Evolutionary conservation across 2,113 vertebrate species (phyloP).

Genomic region (Datnioides undecimradiatus): DNA sequence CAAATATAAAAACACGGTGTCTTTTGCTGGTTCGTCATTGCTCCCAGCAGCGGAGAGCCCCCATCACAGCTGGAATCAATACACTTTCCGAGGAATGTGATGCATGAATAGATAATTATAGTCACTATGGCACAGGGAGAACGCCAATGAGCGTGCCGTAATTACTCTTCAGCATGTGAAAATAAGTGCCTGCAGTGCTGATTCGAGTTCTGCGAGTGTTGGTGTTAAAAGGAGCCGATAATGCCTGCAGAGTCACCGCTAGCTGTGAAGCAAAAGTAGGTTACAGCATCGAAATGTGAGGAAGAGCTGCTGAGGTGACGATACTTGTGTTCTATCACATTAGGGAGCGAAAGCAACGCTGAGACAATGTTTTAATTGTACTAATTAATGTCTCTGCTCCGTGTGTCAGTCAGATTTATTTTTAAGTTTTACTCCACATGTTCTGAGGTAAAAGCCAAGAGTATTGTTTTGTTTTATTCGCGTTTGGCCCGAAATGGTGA

Average conservation of each 20-base stretch:
- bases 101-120: constrained; percentile 75
- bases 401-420: constrained; percentile 5
- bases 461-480: background rate
- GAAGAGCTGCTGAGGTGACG: constrained; percentile 52
- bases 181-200: constrained; percentile 58
- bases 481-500: no score
- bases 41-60: constrained; percentile 15
- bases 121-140: constrained; percentile 62
- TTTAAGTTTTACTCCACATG: background rate
- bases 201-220: constrained; percentile 42
- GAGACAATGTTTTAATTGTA: background rate
- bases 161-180: constrained; percentile 69
- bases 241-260: constrained; percentile 61
- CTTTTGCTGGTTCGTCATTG: background rate
- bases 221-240: constrained; percentile 56
- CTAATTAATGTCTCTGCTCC: constrained; percentile 21
- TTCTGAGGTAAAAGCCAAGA: background rate
- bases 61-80: constrained; percentile 67
- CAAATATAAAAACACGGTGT: constrained; percentile 27
- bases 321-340: constrained; percentile 10
- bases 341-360: constrained; percentile 23
- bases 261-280: constrained; percentile 62
- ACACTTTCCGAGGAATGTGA: constrained; percentile 65
- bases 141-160: constrained; percentile 66
- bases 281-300: constrained; percentile 56